Percentiles rank a stretch among this genome's conserved stretches.
These are phyloP conservation scores for Argyrosomus regius DNA, from an alignment of 2,797 vertebrate genomes.

Conservation along the genomic window DNA sequence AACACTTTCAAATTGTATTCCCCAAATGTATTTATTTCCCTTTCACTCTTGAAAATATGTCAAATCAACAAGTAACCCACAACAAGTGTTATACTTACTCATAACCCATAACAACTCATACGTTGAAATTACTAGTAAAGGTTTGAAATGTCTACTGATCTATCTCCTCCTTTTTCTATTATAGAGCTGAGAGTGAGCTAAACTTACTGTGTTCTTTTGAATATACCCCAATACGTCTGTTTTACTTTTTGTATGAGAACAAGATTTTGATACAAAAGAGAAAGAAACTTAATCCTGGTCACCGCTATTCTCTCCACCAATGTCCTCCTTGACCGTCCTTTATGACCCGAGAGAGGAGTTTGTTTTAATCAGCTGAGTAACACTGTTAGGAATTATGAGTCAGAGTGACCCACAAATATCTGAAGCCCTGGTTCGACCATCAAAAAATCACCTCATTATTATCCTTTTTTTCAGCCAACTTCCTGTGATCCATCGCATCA, in stretches of 20 bases:
- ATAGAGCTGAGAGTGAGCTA: too few species aligned
- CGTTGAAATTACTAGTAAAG: background rate
- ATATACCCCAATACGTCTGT: background rate
- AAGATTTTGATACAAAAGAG: background rate
- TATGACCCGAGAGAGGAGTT: background rate
- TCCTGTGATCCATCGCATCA: background rate
- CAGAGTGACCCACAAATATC: background rate
- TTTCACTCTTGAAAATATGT: background rate
- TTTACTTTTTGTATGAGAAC: background rate
- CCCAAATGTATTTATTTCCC: background rate
- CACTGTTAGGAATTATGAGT: slow-evolving; percentile 7
- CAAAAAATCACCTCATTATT: background rate
- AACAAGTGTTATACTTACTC: background rate
- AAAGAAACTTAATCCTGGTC: background rate
- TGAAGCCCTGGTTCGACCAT: background rate
- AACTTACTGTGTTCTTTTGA: background rate
- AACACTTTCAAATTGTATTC: background rate
- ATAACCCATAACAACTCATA: too few species aligned
- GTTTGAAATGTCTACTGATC: background rate
- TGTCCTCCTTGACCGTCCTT: background rate
- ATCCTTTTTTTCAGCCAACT: background rate
- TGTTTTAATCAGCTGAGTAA: background rate
- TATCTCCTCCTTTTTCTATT: background rate
- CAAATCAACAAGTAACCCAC: background rate
- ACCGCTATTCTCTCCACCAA: background rate